These are phyloP conservation scores for Lepidothrix coronata DNA, from an alignment of 2,113 vertebrate genomes.

Conservation along the genomic window DNA sequence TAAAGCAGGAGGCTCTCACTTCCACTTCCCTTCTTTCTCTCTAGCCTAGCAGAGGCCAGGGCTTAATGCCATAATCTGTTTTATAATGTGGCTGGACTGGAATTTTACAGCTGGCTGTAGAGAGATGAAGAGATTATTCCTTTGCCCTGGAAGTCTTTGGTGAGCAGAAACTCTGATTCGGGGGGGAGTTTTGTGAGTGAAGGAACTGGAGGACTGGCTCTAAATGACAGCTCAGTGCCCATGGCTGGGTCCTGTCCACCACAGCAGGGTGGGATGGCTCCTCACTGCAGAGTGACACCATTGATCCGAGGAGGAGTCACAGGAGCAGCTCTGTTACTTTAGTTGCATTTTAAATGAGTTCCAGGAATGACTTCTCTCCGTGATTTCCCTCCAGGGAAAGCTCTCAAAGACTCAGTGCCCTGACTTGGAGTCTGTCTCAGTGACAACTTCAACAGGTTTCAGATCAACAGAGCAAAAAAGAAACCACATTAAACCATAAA, in stretches of 20 bases:
- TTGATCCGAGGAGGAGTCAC: not conserved
- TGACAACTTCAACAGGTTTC: constrained; percentile 29
- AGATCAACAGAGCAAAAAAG: constrained; percentile 19
- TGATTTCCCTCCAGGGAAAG: constrained; percentile 8
- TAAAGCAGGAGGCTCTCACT: not conserved
- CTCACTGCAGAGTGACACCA: not conserved
- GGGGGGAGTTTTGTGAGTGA: not conserved
- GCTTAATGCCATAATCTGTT: not conserved
- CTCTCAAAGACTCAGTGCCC: not conserved
- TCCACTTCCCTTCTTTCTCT: not conserved
- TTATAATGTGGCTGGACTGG: not conserved
- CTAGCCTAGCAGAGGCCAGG: not conserved
- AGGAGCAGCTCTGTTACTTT: not conserved
- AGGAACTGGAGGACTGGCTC: not conserved
- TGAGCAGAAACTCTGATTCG: not conserved
- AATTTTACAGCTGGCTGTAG: not conserved
- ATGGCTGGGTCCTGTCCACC: not conserved
- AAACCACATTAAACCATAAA: not conserved
- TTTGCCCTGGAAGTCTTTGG: not conserved
- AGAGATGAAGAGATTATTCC: constrained; percentile 18
- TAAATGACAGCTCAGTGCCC: not conserved
- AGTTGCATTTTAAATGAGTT: not conserved
- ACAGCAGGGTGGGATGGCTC: not conserved
- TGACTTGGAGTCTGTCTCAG: not conserved
- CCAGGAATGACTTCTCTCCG: not conserved